Evolutionary conservation across 2,113 vertebrate species (phyloP), one percentile per base, ranked within the genome.

Genomic region (Perca fluviatilis): DNA sequence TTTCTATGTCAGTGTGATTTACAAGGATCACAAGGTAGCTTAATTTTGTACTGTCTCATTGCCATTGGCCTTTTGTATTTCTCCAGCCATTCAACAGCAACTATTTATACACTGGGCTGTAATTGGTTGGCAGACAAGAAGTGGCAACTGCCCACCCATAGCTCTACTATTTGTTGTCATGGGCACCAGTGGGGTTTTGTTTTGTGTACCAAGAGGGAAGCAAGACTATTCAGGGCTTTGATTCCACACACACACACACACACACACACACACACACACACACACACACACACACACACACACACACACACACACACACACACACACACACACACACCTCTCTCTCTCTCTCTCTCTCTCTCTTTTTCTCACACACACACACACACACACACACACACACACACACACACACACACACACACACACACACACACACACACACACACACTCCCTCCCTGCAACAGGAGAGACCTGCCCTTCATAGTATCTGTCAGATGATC

Each of bases 401-500:
- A 53, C 63, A 84, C 71, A 66, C 64, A 80, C 68, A 83, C 47
- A 83, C 40, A 84, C 63, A 63, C 27, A 61, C 50, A 65, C 47
- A 33, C 36, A 47, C 30, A 63, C 49, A 65, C 61, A 69, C 56
- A 62, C 58, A 56, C 81, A 63, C 50, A 75, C 10, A 83, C 30
- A 79, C 63, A 80, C 73, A 69, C 51, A 58, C 58, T 23, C 62
- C 25, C 27, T 46, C 46, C 27, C 70, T 89, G 91, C 77, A 93
- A 93, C 84, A 87, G 64, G 82, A 91, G 88, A 90, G 21, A n/a
- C 43, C 65, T 91, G 91, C 83, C 92, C 89, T 93, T 93, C 62
- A 86, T 69, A 74, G 67, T 70, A 81, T 84, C 79, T 83, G 78
- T 83, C 60, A 86, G 84, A 87, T 91, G 92, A 91, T 87, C 66